Percentiles rank a stretch among this genome's conserved stretches.
phyloP scores from a whole-genome alignment of 2,113 vertebrate species.

The Pomatorhinus ruficollis region DNA sequence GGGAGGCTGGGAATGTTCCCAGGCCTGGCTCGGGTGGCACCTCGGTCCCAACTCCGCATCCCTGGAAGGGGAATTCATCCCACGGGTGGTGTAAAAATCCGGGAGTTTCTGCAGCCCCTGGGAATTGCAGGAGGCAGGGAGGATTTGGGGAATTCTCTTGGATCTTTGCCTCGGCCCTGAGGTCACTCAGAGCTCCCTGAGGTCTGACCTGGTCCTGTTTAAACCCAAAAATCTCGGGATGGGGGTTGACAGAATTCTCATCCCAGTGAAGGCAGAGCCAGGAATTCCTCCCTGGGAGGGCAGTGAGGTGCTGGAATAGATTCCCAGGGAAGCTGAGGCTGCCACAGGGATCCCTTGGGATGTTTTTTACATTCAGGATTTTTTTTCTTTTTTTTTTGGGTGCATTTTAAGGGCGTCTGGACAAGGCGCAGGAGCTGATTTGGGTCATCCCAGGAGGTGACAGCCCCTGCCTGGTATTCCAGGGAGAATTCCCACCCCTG shows the following conservation, averaged over 20 bases:
- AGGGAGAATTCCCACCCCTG: no score
- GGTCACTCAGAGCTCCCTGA: background rate
- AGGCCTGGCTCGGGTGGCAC: background rate
- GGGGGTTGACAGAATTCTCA: background rate
- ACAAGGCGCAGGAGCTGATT: background rate
- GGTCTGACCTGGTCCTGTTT: background rate
- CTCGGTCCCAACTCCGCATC: accelerated
- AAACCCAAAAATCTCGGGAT: background rate
- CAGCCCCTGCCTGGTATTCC: background rate
- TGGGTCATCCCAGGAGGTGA: background rate
- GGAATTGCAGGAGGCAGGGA: background rate
- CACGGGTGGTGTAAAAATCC: accelerated
- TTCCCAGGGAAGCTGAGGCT: background rate
- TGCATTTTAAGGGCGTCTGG: background rate
- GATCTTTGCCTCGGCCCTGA: background rate
- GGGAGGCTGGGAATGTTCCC: background rate
- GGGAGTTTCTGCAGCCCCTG: background rate
- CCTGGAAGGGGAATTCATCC: accelerated
- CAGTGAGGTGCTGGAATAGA: accelerated
- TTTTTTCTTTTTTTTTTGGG: no score
- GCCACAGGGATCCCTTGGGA: background rate
- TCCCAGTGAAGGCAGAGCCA: accelerated
- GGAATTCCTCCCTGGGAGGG: background rate
- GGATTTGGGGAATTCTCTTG: accelerated
- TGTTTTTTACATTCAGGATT: accelerated